A percentile compares a stretch with the other conserved stretches of the same genome.
Evolutionary conservation across 2,797 vertebrate species (phyloP).

Genomic region (Orientallactaga sibirica): DNA sequence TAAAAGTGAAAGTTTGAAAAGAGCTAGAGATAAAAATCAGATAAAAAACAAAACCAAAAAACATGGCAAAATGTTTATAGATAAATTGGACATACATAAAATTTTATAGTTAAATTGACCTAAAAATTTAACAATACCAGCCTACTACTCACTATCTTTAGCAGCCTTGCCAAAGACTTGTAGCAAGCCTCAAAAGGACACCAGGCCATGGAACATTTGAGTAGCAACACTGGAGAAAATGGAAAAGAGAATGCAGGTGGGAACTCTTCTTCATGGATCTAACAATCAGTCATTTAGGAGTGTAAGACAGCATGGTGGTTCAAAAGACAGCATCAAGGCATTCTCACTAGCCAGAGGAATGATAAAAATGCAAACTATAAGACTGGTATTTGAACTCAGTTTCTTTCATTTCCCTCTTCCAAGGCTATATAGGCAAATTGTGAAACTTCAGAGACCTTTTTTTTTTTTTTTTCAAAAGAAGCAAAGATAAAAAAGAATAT

Average conservation of each 20-base stretch:
- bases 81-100: not conserved
- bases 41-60: constrained; percentile 27
- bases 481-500: constrained; percentile 67
- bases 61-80: not conserved
- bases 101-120: constrained; percentile 1
- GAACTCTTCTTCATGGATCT: not conserved
- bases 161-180: not conserved
- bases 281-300: not conserved
- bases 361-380: not conserved
- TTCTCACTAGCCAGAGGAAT: not conserved
- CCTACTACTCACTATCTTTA: not conserved
- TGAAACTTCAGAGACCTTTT: constrained; percentile 14
- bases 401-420: constrained; percentile 39
- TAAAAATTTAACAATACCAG: not conserved
- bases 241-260: not conserved
- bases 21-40: not conserved
- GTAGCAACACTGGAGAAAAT: not conserved
- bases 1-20: not conserved
- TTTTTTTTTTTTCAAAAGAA: constrained; percentile 44
- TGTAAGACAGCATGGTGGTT: not conserved
- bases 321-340: not conserved
- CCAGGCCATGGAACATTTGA: not conserved
- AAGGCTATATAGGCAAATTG: not conserved
- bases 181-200: not conserved
- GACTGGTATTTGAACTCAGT: constrained; percentile 13